Base-by-base conservation (phyloP, 2,797 vertebrate genomes). In the Ispidina lecontei region DNA sequence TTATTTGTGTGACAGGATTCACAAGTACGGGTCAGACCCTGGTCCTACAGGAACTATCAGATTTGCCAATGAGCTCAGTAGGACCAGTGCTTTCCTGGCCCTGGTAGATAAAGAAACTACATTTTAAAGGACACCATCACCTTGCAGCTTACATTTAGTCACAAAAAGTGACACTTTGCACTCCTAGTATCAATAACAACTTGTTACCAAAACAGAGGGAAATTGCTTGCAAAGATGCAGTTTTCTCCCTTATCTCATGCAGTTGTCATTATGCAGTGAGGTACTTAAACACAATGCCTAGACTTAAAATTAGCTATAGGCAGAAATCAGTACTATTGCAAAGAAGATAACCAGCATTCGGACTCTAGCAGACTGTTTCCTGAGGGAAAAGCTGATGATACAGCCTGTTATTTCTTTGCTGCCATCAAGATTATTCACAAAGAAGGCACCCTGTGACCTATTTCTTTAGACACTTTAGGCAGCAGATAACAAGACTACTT, bases 1-100 rank as follows among this genome's bases (percentile, higher is more conserved):
- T 89, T 74, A 55, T 91, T 86, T 92, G 62, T 95, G 86, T 92
- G 90, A 77, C 65, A 71, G 71, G 52, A 74, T 90, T 87, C 88
- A 71, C 58, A 63, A 84, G 88, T 21, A 39, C 2, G 2, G 46
- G 25, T 83, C 78, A 72, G 88, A 90, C 71, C 71, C 69, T 62
- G 54, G 44, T 58, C 46, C 25, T 25, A 14, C 46, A 65, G 84
- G n/a, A 84, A 83, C 80, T 49, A 55, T 74, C 69, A 69, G 49
- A 47, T 87, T 65, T 79, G 14, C 54, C 83, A 23, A 0, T 10
- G 60, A 88, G 64, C 74, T 90, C 63, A 41, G 39, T 2, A 49
- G 79, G 52, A 64, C 46, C 76, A 60, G 52, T 28, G 59, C 54
- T 64, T 86, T 80, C 41, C 64, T 88, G 64, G 35, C 55, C 52